phyloP scores from a whole-genome alignment of 1,140 invertebrate genomes.

The Schlechtendalia chinensis region DNA sequence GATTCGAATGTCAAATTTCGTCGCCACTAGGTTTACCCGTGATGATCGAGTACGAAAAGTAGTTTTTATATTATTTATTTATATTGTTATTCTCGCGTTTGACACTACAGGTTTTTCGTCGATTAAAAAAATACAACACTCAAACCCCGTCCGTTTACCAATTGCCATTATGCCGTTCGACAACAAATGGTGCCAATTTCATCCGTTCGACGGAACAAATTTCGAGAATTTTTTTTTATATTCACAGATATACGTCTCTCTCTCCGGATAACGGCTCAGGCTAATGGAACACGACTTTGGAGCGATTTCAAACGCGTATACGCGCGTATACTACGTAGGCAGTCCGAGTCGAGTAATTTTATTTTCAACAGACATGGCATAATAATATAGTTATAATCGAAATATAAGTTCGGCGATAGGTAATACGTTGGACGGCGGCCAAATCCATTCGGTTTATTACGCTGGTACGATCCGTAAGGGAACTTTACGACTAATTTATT shows the following conservation, averaged over 20 bases:
- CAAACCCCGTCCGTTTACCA: too few relatives aligned
- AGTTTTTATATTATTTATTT: too few relatives aligned
- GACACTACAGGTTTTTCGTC: too few relatives aligned
- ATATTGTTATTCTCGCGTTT: too few relatives aligned
- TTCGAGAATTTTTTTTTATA: not conserved
- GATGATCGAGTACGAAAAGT: too few relatives aligned
- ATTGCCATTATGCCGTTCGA: too few relatives aligned
- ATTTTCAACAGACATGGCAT: conserved; percentile 1
- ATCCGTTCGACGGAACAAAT: not conserved
- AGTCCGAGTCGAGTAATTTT: not conserved
- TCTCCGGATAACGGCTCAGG: not conserved
- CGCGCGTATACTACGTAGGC: too few relatives aligned
- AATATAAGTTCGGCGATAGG: not conserved
- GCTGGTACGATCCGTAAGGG: conserved; percentile 15
- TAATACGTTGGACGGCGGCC: not conserved
- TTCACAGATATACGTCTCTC: too few relatives aligned
- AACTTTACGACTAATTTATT: not conserved
- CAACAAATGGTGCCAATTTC: too few relatives aligned
- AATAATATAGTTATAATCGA: not conserved
- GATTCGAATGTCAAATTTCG: too few relatives aligned
- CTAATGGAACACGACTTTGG: not conserved
- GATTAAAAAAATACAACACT: not conserved
- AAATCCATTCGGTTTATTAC: not conserved
- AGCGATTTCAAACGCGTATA: not conserved
- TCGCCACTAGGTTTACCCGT: too few relatives aligned